A percentile compares a stretch with the other conserved stretches of the same genome.
phyloP scores from a whole-genome alignment of 2,797 vertebrate genomes.

The Podarcis lilfordi region DNA sequence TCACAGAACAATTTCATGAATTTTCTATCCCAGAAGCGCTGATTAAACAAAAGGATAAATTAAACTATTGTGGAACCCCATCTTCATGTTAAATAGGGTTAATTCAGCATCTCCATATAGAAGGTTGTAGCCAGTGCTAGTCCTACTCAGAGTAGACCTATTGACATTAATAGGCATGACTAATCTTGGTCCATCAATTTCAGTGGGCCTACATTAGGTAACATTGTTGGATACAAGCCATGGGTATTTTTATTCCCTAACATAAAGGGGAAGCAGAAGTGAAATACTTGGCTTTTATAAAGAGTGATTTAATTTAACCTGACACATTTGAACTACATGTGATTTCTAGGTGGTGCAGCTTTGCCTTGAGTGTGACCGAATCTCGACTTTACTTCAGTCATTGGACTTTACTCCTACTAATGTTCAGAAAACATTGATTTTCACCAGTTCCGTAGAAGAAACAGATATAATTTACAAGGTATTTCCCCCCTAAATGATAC shows the following conservation, averaged over 20 bases:
- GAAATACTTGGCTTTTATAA: background rate
- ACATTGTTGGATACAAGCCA: too few species aligned
- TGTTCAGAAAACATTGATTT: slow-evolving; percentile 88
- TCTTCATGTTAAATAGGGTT: background rate
- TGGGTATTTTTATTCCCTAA: background rate
- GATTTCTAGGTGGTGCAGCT: slow-evolving; percentile 80
- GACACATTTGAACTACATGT: background rate
- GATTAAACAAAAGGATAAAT: background rate
- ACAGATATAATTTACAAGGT: slow-evolving; percentile 88
- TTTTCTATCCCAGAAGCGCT: background rate
- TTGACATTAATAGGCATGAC: too few species aligned
- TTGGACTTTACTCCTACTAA: slow-evolving; percentile 80
- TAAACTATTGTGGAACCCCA: background rate
- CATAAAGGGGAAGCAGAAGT: background rate
- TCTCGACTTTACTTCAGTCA: slow-evolving; percentile 78
- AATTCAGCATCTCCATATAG: background rate
- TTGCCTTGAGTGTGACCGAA: slow-evolving; percentile 82
- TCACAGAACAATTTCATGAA: background rate
- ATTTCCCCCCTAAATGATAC: background rate
- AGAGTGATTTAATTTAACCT: background rate
- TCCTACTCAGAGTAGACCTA: too few species aligned
- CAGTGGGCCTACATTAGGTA: too few species aligned
- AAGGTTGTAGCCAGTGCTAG: background rate
- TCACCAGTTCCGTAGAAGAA: slow-evolving; percentile 82
- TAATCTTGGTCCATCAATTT: too few species aligned